Conservation (phyloP, 2,113 vertebrate genomes). For the Xenopus tropicalis region UCB_Xtro_10.0 CM004449.2:74453001-74453500, state of each 20-base stretch:
- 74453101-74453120: slow-evolving; percentile 44
- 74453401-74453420: slow-evolving; percentile 19
- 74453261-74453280: slow-evolving; percentile 40
- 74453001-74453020: no score
- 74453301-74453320: slow-evolving; percentile 25
- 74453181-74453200: slow-evolving; percentile 32
- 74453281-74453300: slow-evolving; percentile 27
- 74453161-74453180: slow-evolving; percentile 34
- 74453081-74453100: slow-evolving; percentile 33
- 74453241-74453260: slow-evolving; percentile 32
- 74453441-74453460: slow-evolving; percentile 13
- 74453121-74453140: slow-evolving; percentile 43
- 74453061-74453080: slow-evolving; percentile 26
- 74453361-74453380: no score
- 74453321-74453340: slow-evolving; percentile 10
- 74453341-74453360: slow-evolving; percentile 35
- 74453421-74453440: slow-evolving; percentile 30
- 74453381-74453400: background rate
- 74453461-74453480: background rate
- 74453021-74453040: no score
- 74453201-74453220: slow-evolving; percentile 26
- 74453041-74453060: no score
- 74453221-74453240: slow-evolving; percentile 29
- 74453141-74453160: slow-evolving; percentile 25
- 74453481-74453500: background rate